Evolutionary conservation across 1,140 invertebrate species (phyloP), one percentile per base, ranked within the genome.

Genomic region (Drosophila quadrilineata): DNA sequence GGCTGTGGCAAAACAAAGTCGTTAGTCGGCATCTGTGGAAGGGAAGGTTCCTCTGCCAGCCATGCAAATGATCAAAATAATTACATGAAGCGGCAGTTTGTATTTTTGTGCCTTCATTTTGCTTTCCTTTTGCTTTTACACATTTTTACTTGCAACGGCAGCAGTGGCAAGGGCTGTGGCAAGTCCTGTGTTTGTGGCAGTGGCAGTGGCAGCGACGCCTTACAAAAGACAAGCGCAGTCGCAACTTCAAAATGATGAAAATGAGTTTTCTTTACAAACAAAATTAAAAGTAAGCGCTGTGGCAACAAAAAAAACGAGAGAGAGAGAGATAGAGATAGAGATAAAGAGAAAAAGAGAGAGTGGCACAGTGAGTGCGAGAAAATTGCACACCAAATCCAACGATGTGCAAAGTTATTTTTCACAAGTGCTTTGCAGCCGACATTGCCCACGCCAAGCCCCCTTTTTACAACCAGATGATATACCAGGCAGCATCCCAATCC

Each of bases 241-340:
- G 70, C 74, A 85, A 85, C 79, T 85, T 77, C 71, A 85, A 85
- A 85, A 85, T 79, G 79, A 85, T 85, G 80, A 85, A 85, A 85
- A 85, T 85, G 79, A 85, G 79, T 85, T 85, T 85, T 85, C 79
- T 85, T 85, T 85, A 85, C 79, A 85, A 85, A 85, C 79, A 85
- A 85, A 85, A 85, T 85, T 85, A 85, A 85, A 79, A 74, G 79
- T 74, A 85, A 69, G 63, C 56, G 63, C 63, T 60, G 38, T 46
- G 63, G 38, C 63, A 54, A 43, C 35, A 40, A 41, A 43, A 54
- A 54, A 54, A 29, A 14, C 41, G 3, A 16, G 43, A 14, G 5
- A 53, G 28, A 35, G 64, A 71, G 40, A 56, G 33, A 57, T 17
- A 40, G 26, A 31, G 31, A n/a, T 10, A n/a, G 33, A 9, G 17